Percentiles rank a stretch among this genome's conserved stretches.
Evolutionary conservation across 2,797 vertebrate species (phyloP).

Genomic region (Macroramphosus scolopax): DNA sequence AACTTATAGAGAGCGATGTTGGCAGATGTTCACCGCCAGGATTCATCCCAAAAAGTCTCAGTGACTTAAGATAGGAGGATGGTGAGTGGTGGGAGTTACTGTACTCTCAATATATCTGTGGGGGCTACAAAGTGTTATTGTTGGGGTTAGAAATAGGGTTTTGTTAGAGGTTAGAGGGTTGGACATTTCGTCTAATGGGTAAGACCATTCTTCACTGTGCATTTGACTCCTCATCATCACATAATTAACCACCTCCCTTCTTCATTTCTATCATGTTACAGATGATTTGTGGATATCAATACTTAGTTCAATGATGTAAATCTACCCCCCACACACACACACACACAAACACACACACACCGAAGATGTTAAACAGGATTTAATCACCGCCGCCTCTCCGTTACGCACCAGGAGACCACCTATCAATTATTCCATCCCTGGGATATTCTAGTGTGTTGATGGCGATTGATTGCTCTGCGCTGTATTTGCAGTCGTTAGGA

Average conservation of each 20-base stretch:
- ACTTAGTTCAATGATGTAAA: constrained; percentile 48
- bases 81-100: too few species aligned
- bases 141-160: too few species aligned
- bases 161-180: too few species aligned
- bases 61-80: too few species aligned
- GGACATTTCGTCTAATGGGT: too few species aligned
- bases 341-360: constrained; percentile 12
- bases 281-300: constrained; percentile 56
- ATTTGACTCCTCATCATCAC: constrained; percentile 37
- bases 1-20: too few species aligned
- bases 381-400: constrained; percentile 67
- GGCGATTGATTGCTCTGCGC: constrained; percentile 69
- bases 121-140: too few species aligned
- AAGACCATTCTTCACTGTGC: too few species aligned
- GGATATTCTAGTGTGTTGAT: constrained; percentile 68
- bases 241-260: constrained; percentile 33
- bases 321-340: constrained; percentile 18
- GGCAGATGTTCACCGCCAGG: too few species aligned
- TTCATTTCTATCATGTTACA: constrained; percentile 59
- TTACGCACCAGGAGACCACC: constrained; percentile 64
- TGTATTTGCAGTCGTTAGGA: constrained; percentile 69
- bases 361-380: constrained; percentile 65
- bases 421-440: constrained; percentile 71
- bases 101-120: too few species aligned
- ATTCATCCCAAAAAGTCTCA: too few species aligned